Percentiles rank a stretch among this genome's conserved stretches.
These are phyloP conservation scores for Heliconius melpomene DNA, from an alignment of 1,140 invertebrate species.

Conservation along the genomic window DNA sequence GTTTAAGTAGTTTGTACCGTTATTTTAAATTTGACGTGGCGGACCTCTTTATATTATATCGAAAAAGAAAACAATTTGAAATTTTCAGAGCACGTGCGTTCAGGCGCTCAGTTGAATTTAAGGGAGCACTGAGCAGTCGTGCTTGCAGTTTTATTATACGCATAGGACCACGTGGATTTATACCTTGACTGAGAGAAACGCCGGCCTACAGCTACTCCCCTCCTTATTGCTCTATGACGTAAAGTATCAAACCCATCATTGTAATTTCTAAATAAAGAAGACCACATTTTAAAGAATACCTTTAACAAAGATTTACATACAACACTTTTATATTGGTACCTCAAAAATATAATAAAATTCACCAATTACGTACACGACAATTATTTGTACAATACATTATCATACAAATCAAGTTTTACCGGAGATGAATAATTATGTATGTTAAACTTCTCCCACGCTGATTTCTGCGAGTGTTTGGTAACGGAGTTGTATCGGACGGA, in stretches of 20 bases:
- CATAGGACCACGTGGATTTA: too few relatives aligned
- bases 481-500: neutral
- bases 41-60: too few relatives aligned
- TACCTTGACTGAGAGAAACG: too few relatives aligned
- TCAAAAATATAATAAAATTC: neutral
- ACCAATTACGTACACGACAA: neutral
- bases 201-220: too few relatives aligned
- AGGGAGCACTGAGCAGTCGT: too few relatives aligned
- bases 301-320: neutral
- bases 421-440: neutral
- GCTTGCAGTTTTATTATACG: too few relatives aligned
- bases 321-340: neutral
- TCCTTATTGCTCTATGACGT: too few relatives aligned
- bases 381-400: constrained; percentile 11
- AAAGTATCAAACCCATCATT: neutral
- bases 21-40: too few relatives aligned
- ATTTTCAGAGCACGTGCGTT: too few relatives aligned
- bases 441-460: neutral
- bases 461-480: neutral
- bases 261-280: neutral
- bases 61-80: too few relatives aligned
- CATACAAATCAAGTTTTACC: neutral
- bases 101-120: too few relatives aligned
- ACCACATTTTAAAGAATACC: neutral
- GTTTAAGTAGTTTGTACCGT: too few relatives aligned